These are phyloP conservation scores for Erithacus rubecula DNA, from an alignment of 2,797 vertebrate species.

Conservation along the genomic window DNA sequence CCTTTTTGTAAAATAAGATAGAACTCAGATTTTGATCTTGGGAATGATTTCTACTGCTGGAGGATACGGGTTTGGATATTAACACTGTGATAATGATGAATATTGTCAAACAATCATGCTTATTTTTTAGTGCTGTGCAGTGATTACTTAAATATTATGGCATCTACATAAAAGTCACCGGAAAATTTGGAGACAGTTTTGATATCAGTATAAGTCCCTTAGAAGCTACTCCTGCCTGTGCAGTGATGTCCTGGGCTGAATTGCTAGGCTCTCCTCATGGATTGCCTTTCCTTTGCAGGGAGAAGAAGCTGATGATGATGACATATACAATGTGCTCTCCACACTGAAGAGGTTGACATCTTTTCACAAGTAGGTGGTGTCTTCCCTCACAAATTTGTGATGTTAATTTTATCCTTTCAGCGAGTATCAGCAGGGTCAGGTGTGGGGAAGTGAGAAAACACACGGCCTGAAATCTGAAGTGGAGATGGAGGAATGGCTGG, in stretches of 20 bases:
- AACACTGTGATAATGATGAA: neutral
- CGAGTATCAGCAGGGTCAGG: neutral
- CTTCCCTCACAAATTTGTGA: neutral
- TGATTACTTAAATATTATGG: neutral
- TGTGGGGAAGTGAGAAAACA: neutral
- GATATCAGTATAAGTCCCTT: neutral
- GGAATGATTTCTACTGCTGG: neutral
- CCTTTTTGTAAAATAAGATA: neutral
- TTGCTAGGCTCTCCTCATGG: neutral
- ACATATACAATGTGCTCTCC: constrained; percentile 97
- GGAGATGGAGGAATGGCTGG: neutral
- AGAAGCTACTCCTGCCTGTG: neutral
- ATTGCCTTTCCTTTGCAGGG: constrained; percentile 77
- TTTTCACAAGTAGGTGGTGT: constrained; percentile 91
- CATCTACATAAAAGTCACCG: neutral
- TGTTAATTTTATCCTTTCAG: neutral
- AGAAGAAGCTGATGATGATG: constrained; percentile 97
- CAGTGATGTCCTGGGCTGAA: neutral
- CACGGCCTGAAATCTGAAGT: neutral
- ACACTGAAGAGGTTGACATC: constrained; percentile 96
- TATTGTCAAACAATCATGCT: neutral
- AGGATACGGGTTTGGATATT: neutral
- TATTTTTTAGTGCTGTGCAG: neutral
- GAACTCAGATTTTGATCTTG: neutral
- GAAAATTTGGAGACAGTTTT: neutral